A percentile compares a stretch with the other conserved stretches of the same genome.
These are phyloP conservation scores for Apis cerana DNA, from an alignment of 1,140 invertebrate species.

Conservation along the genomic window DNA sequence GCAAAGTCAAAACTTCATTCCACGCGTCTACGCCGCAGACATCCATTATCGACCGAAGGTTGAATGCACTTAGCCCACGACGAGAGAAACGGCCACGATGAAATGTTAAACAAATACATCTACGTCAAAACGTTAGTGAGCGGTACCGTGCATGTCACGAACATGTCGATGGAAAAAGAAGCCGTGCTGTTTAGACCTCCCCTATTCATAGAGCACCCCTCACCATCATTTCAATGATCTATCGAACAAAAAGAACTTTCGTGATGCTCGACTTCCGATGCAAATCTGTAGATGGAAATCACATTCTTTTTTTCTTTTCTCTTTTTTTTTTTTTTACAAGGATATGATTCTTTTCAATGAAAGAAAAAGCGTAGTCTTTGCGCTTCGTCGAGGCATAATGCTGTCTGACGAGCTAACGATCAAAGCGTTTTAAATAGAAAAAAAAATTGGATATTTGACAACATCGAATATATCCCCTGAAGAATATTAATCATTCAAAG, in stretches of 20 bases:
- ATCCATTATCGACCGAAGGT: constrained; percentile 11
- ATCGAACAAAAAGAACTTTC: neutral
- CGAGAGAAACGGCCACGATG: neutral
- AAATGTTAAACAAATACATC: constrained; percentile 13
- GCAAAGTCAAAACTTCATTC: constrained; percentile 10
- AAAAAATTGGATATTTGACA: no score
- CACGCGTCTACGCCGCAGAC: neutral
- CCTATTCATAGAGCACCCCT: neutral
- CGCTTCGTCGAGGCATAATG: no score
- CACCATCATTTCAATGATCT: neutral
- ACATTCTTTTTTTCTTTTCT: no score
- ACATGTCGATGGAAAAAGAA: neutral
- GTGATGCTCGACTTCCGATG: neutral
- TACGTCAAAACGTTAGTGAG: neutral
- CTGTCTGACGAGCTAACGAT: no score
- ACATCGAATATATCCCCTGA: no score
- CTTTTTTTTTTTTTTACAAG: no score
- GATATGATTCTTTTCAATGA: no score
- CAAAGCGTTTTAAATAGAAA: no score
- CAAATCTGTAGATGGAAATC: neutral
- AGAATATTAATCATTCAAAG: no score
- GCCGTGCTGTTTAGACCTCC: neutral
- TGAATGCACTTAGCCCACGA: constrained; percentile 15
- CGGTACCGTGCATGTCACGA: neutral
- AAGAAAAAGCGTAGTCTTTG: no score